Conservation (phyloP, 37 sponge, comb jelly and placozoan species). For the Diacarnus erythraeanus region DNA sequence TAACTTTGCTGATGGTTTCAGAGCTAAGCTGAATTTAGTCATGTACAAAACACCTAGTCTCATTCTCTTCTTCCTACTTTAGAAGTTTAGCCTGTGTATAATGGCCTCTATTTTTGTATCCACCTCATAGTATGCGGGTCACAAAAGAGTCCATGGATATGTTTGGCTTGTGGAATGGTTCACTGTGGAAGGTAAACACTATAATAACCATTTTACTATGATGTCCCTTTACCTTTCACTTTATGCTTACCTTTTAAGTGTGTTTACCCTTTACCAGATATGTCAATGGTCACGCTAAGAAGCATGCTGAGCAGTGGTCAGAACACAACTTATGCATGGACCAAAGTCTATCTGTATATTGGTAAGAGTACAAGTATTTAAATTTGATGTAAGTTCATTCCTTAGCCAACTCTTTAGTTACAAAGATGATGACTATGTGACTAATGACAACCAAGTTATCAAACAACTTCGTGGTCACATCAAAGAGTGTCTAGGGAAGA, state of each 20-base stretch:
- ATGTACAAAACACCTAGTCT: too few relatives aligned
- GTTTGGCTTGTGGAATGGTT: slow-evolving; percentile 60
- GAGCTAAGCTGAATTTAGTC: too few relatives aligned
- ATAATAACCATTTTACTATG: not conserved
- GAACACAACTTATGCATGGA: slow-evolving; percentile 63
- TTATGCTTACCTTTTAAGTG: not conserved
- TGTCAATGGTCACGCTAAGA: slow-evolving; percentile 68
- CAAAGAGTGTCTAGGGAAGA: not conserved
- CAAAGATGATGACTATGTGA: slow-evolving; percentile 58
- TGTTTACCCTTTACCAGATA: slow-evolving; percentile 26
- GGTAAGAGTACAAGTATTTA: slow-evolving; percentile 30
- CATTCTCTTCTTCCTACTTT: too few relatives aligned
- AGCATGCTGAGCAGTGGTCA: slow-evolving; percentile 39
- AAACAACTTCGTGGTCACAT: slow-evolving; percentile 18
- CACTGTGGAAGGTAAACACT: slow-evolving; percentile 66
- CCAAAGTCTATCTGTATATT: slow-evolving; percentile 39
- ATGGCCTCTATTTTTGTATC: not conserved
- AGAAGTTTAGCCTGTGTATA: not conserved
- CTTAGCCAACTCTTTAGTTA: slow-evolving; percentile 34
- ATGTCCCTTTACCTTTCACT: not conserved
- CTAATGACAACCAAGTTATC: slow-evolving; percentile 45
- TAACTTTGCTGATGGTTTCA: too few relatives aligned
- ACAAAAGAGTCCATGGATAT: slow-evolving; percentile 70
- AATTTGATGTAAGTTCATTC: not conserved
- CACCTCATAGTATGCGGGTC: slow-evolving; percentile 52